Percentiles rank a stretch among this genome's conserved stretches.
phyloP scores from a whole-genome alignment of 1,140 invertebrate species.

The Ooceraea biroi region DNA sequence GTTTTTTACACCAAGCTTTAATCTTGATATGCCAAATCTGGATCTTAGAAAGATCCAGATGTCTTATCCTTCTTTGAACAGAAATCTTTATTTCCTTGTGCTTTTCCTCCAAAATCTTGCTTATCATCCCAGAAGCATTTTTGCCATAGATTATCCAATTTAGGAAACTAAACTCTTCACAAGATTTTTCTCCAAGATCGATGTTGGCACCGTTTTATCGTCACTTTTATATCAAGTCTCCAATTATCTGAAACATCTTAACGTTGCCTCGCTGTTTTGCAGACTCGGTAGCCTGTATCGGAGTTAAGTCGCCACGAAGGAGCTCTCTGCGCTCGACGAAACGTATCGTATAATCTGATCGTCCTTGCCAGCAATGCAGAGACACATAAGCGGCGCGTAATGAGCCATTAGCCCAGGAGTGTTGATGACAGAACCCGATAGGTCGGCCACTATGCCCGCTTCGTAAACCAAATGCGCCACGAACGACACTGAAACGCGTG shows the following conservation, averaged over 20 bases:
- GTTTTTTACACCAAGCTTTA: too few species aligned
- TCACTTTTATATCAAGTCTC: not conserved
- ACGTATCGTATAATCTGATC: constrained; percentile 70
- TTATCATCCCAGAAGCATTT: too few species aligned
- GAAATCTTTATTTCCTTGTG: too few species aligned
- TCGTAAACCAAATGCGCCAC: not conserved
- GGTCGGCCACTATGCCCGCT: constrained; percentile 37
- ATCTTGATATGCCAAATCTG: too few species aligned
- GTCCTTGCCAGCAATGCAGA: constrained; percentile 74
- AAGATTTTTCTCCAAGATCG: not conserved
- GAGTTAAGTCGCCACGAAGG: constrained; percentile 2
- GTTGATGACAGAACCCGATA: constrained; percentile 56
- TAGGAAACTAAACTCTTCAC: not conserved
- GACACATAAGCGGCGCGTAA: constrained; percentile 70
- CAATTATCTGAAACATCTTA: constrained; percentile 5
- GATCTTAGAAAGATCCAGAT: too few species aligned
- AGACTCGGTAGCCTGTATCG: not conserved
- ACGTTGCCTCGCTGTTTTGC: not conserved
- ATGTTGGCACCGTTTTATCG: not conserved
- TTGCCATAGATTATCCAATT: too few species aligned
- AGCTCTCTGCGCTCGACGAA: constrained; percentile 47
- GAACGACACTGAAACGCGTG: constrained; percentile 41
- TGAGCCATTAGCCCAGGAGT: constrained; percentile 76
- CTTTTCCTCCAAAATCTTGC: too few species aligned
- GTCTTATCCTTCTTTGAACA: too few species aligned